phyloP scores from a whole-genome alignment of 2,888 invertebrate genomes.

The Pogonocherus hispidulus region DNA sequence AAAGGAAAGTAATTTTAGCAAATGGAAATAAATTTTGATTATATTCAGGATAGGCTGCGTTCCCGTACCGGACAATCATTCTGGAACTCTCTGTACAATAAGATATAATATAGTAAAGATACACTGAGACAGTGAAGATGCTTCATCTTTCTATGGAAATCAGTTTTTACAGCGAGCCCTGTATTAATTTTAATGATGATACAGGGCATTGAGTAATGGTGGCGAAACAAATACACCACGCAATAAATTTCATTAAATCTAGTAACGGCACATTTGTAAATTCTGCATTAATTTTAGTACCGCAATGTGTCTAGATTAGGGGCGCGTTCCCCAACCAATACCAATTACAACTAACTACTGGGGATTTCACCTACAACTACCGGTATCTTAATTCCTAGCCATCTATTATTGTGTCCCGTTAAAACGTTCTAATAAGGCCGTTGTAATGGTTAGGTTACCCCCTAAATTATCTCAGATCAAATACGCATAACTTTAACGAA shows the following conservation, averaged over 20 bases:
- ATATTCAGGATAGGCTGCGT: too few species aligned
- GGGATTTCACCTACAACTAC: slow-evolving; percentile 19
- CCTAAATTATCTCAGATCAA: slow-evolving; percentile 17
- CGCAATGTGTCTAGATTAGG: slow-evolving; percentile 11
- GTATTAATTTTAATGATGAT: too few species aligned
- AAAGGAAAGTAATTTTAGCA: too few species aligned
- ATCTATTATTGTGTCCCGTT: slow-evolving; percentile 11
- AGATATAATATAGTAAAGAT: too few species aligned
- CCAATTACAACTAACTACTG: slow-evolving; percentile 14
- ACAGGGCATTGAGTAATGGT: too few species aligned
- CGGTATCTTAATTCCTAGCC: slow-evolving; percentile 10
- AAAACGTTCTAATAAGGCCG: slow-evolving; percentile 11
- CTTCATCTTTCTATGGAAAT: too few species aligned
- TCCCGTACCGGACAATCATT: too few species aligned
- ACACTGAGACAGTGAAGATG: too few species aligned
- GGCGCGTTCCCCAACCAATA: background rate
- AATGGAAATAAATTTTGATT: too few species aligned
- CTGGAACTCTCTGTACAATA: too few species aligned
- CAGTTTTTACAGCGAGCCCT: too few species aligned
- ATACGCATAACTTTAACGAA: slow-evolving; percentile 4
- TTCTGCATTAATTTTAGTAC: background rate
- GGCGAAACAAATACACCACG: too few species aligned
- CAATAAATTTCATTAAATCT: background rate
- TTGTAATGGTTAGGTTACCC: slow-evolving; percentile 1
- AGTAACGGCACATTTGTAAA: background rate